These are phyloP conservation scores for Cyrtodaria siliqua DNA, from an alignment of 2,888 invertebrate genomes.

Conservation along the genomic window DNA sequence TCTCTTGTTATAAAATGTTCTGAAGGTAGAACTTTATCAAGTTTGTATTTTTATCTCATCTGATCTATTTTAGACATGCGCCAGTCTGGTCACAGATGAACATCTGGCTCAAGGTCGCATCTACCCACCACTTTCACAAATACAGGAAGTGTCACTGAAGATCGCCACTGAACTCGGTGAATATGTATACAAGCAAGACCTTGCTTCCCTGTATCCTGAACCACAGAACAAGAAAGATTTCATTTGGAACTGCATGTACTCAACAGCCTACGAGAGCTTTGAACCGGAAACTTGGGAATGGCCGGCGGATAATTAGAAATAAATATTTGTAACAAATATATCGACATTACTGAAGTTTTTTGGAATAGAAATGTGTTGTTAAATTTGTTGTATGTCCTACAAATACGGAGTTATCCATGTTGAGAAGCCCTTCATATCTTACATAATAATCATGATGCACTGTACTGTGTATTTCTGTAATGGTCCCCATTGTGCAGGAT, in stretches of 20 bases:
- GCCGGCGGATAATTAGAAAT: too few species aligned
- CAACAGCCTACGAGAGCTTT: slow-evolving; percentile 86
- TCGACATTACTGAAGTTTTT: too few species aligned
- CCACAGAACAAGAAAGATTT: slow-evolving; percentile 87
- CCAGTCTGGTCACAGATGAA: slow-evolving; percentile 92
- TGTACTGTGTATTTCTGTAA: too few species aligned
- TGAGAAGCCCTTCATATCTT: too few species aligned
- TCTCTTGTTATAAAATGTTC: too few species aligned
- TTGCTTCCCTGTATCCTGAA: slow-evolving; percentile 87
- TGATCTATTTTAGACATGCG: slow-evolving; percentile 89
- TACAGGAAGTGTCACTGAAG: slow-evolving; percentile 94
- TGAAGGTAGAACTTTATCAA: too few species aligned
- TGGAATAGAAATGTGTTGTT: too few species aligned
- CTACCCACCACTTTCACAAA: slow-evolving; percentile 96
- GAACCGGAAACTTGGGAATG: slow-evolving; percentile 87
- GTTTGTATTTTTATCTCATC: not conserved
- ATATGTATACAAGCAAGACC: slow-evolving; percentile 90
- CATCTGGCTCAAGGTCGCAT: slow-evolving; percentile 94
- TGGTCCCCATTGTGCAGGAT: too few species aligned
- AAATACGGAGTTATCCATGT: too few species aligned
- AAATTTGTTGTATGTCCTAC: too few species aligned
- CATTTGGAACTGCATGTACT: slow-evolving; percentile 84
- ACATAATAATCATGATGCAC: too few species aligned
- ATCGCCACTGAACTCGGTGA: slow-evolving; percentile 94
- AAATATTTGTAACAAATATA: too few species aligned